Percentiles rank a stretch among this genome's conserved stretches.
These are phyloP conservation scores for Calliphora vomitoria DNA, from an alignment of 2,888 invertebrate genomes.

Conservation along the genomic window DNA sequence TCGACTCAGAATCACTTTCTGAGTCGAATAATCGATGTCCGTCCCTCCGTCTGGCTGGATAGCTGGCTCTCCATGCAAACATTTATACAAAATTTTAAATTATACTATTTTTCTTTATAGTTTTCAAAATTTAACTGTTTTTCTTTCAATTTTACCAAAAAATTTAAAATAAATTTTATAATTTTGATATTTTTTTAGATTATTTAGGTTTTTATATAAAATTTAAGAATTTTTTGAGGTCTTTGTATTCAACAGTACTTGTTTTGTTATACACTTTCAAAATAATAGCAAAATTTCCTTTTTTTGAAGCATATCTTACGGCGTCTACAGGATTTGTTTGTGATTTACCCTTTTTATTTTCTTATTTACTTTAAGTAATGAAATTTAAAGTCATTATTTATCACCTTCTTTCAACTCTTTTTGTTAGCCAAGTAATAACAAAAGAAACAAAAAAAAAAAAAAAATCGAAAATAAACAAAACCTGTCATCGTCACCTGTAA, in stretches of 20 bases:
- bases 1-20: no score
- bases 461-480: constrained; percentile 71
- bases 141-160: no score
- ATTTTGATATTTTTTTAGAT: no score
- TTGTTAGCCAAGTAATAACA: constrained; percentile 38
- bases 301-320: constrained; percentile 38
- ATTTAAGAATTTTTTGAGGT: no score
- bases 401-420: constrained; percentile 62
- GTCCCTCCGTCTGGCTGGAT: no score
- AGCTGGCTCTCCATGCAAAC: no score
- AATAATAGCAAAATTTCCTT: neutral
- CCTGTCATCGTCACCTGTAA: constrained; percentile 80
- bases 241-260: neutral
- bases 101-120: no score
- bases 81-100: no score
- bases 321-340: constrained; percentile 37
- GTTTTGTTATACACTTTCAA: neutral
- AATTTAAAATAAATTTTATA: no score
- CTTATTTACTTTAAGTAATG: constrained; percentile 68
- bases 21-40: no score
- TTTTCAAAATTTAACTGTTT: no score
- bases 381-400: constrained; percentile 73
- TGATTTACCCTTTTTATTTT: constrained; percentile 23
- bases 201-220: no score
- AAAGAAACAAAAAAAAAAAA: constrained; percentile 13